These are phyloP conservation scores for Callorhinus ursinus DNA, from an alignment of 2,113 vertebrate genomes.

Conservation along the genomic window DNA sequence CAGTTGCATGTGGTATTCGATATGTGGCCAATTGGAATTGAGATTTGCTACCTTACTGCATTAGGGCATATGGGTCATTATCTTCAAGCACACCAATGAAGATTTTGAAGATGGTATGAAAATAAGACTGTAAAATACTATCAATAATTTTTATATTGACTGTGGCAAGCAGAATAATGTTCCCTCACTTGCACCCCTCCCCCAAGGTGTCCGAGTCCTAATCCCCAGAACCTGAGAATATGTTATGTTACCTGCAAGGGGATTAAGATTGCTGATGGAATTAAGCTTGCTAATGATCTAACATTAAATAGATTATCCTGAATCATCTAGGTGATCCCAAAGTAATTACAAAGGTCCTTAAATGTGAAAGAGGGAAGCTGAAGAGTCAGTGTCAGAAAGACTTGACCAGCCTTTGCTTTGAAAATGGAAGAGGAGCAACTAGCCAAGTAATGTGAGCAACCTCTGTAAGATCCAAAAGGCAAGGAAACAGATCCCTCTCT, in stretches of 20 bases:
- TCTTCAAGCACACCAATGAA: neutral
- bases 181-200: neutral
- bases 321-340: neutral
- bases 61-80: too few relatives aligned
- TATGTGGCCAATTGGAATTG: neutral
- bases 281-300: neutral
- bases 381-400: neutral
- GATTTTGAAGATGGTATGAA: neutral
- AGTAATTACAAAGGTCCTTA: neutral
- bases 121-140: neutral
- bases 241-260: neutral
- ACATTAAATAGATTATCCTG: neutral
- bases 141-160: neutral
- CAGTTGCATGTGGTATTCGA: too few relatives aligned
- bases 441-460: neutral
- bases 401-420: neutral
- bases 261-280: neutral
- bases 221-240: neutral
- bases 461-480: neutral
- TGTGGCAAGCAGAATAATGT: neutral
- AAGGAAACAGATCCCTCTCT: neutral
- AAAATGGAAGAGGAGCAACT: neutral
- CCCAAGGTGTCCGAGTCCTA: neutral
- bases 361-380: neutral
- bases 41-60: too few relatives aligned